A percentile compares a stretch with the other conserved stretches of the same genome.
These are phyloP conservation scores for Ormyrus thymus DNA, from an alignment of 2,888 invertebrate genomes.

Conservation along the genomic window DNA sequence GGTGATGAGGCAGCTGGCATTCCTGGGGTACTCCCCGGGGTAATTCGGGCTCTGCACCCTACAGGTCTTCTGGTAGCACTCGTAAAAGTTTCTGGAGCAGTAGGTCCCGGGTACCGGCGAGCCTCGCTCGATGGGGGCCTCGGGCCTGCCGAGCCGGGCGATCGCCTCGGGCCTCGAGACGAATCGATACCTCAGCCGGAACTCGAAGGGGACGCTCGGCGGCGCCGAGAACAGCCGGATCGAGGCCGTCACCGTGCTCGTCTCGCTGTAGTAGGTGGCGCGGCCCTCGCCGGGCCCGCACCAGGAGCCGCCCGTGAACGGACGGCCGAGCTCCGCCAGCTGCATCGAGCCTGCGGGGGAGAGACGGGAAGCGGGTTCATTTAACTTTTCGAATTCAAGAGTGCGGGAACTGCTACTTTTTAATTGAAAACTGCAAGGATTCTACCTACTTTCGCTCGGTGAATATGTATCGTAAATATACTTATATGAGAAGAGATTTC, in stretches of 20 bases:
- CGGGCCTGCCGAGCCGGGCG: constrained; percentile 85
- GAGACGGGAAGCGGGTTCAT: neutral
- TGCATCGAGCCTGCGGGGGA: constrained; percentile 84
- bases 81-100: constrained; percentile 89
- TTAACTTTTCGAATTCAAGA: neutral
- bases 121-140: constrained; percentile 88
- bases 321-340: constrained; percentile 89
- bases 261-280: constrained; percentile 92
- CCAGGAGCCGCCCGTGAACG: constrained; percentile 93
- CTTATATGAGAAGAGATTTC: no score
- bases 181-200: constrained; percentile 87
- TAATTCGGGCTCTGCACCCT: constrained; percentile 93
- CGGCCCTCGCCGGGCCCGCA: constrained; percentile 86
- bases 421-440: no score
- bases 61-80: constrained; percentile 89
- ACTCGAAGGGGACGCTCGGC: constrained; percentile 86
- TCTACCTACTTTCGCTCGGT: no score
- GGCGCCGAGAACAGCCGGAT: constrained; percentile 86
- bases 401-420: no score
- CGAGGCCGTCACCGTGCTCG: constrained; percentile 90
- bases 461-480: no score
- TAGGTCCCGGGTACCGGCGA: constrained; percentile 89
- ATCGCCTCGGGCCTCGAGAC: constrained; percentile 87
- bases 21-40: constrained; percentile 91
- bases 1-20: constrained; percentile 94